These are phyloP conservation scores for Notoglanidium macrostoma DNA, from an alignment of 2,797 vertebrate genomes.

Conservation along the genomic window DNA sequence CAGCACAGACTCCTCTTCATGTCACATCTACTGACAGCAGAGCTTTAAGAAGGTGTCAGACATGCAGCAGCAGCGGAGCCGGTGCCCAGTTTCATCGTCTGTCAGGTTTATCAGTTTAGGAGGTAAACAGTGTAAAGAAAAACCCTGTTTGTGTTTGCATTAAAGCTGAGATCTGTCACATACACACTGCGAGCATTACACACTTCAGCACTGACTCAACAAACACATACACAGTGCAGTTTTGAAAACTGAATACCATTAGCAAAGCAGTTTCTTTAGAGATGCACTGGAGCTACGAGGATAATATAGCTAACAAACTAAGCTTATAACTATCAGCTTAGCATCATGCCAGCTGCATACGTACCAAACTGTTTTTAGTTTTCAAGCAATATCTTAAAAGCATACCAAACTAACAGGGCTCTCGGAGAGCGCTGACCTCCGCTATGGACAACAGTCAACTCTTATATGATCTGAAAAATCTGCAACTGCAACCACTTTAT, in stretches of 20 bases:
- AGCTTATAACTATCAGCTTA: not conserved
- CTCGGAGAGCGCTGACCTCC: no score
- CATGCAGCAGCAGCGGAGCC: not conserved
- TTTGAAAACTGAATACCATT: not conserved
- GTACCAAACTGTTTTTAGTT: not conserved
- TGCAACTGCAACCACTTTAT: no score
- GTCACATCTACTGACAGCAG: conserved; percentile 6
- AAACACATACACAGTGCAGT: not conserved
- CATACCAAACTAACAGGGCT: no score
- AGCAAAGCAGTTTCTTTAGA: not conserved
- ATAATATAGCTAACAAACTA: not conserved
- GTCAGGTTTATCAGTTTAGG: conserved; percentile 18
- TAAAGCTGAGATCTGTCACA: not conserved
- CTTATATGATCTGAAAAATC: no score
- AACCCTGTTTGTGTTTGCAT: not conserved
- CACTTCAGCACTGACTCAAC: not conserved
- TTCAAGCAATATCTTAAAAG: not conserved
- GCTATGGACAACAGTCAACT: no score
- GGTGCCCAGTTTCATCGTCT: not conserved
- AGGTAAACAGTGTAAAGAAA: conserved; percentile 7
- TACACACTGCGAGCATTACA: not conserved
- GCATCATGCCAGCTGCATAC: not conserved
- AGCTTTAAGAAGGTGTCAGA: not conserved
- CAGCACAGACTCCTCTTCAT: not conserved
- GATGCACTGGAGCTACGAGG: not conserved